Evolutionary conservation across 2,113 vertebrate genomes (phyloP), one percentile per base, ranked within the genome.

Genomic region (Pogonocichla stellata): DNA sequence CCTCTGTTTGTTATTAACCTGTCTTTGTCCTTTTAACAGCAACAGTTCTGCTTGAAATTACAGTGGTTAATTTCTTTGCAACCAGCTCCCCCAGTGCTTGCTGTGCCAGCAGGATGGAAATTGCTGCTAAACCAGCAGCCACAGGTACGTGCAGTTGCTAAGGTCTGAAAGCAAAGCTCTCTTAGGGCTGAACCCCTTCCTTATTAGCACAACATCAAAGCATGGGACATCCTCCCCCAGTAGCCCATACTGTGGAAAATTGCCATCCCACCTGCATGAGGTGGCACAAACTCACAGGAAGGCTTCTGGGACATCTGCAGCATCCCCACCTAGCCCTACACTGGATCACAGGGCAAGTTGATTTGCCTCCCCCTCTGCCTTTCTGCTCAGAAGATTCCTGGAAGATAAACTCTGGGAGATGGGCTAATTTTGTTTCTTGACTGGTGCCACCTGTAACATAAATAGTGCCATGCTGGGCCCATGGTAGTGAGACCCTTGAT

Each of bases 281-380:
- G 19, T 28, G 51, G 17, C 19, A 57, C 2, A 0, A 75, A n/a
- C 28, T 25, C 12, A 2, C 9, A 15, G 45, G 17, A 9, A 12
- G 9, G 14, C 29, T 65, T n/a, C 24, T 8, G 2, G n/a, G 20
- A 31, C 12, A 38, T 14, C 34, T 5, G 4, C 22, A 70, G 33
- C 33, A 28, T 5, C 24, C 33, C 19, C 25, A 4, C 36, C 10
- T 10, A 1, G 26, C 33, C 71, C 33, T 47, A 31, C 38, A 12
- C 33, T 22, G 38, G 6, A 17, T 20, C 33, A 4, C 1, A 1
- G 61, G 23, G 3, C 5, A 3, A n/a, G 10, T 0, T 45, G 43
- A 24, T 67, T 62, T 72, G 7, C 5, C 1, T 38, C 2, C 12
- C 18, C 2, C 11, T 29, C 7, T 17, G 6, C 12, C 18, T 42